A percentile compares a stretch with the other conserved stretches of the same genome.
phyloP scores from a whole-genome alignment of 2,888 invertebrate genomes.

The Laspeyria flexula region DNA sequence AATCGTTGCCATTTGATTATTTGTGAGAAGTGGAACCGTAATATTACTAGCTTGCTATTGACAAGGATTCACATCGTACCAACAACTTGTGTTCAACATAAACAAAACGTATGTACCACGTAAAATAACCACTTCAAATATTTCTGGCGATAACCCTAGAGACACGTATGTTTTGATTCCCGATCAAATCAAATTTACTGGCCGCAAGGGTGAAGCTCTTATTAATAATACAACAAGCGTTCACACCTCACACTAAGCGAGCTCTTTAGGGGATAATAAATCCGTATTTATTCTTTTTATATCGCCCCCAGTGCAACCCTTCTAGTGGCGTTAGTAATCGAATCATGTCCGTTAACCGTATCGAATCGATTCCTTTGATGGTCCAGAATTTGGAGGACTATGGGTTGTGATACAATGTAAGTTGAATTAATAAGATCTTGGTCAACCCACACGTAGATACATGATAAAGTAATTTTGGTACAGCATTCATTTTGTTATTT shows the following conservation, averaged over 20 bases:
- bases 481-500: too few species aligned
- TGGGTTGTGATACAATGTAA: too few species aligned
- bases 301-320: constrained; percentile 67
- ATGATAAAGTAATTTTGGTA: too few species aligned
- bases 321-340: constrained; percentile 59
- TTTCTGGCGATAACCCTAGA: constrained; percentile 44
- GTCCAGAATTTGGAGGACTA: neutral
- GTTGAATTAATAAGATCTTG: neutral
- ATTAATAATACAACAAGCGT: constrained; percentile 77
- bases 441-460: too few species aligned
- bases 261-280: constrained; percentile 84
- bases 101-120: neutral
- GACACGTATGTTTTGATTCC: constrained; percentile 74
- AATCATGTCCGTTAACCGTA: constrained; percentile 75
- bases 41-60: too few species aligned
- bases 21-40: too few species aligned
- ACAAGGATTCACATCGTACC: too few species aligned
- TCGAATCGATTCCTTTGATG: constrained; percentile 71
- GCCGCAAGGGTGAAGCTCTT: constrained; percentile 67
- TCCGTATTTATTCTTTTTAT: constrained; percentile 85
- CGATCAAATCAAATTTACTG: constrained; percentile 75
- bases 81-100: too few species aligned
- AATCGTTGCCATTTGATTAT: too few species aligned
- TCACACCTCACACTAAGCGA: constrained; percentile 79
- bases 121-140: neutral